Base-by-base conservation (phyloP, 2,888 invertebrate genomes). In the Tridacna crocea region DNA sequence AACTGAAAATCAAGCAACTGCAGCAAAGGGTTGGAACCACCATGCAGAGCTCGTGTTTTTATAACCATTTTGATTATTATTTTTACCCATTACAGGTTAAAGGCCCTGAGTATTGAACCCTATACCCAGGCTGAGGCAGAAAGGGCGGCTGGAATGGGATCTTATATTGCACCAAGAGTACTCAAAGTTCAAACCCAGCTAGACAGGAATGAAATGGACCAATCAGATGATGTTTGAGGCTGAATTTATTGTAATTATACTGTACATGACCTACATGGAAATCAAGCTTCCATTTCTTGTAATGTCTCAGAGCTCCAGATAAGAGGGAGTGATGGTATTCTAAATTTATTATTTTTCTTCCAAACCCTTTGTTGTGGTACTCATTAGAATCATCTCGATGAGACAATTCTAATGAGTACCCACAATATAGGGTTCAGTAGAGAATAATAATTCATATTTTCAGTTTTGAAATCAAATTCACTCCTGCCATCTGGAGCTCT, bases 71-170 rank as follows among this genome's bases (percentile, higher is more conserved):
- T 36, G 8, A 36, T 36, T 36, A 36, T 36, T 36, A 36, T 8
- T 36, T 8, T 36, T 36, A n/a, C 8, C 27, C 72, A 17, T 86
- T 90, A n/a, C 86, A 94, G 94, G 73, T 83, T 94, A 55, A 94
- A 94, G 80, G 90, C 91, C 6, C 84, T 94, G 65, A 86, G 92
- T 74, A 89, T 89, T 46, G 94, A 94, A 77, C 98, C 99, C 0
- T 99, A 98, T 93, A 96, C 96, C 22, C 96, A 98, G 84, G 97
- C 97, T 93, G 99, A 99, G 89, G 97, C 99, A 0, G 98, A 98
- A 93, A 95, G 97, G 88, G 99, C 99, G 0, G 98, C 98, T 19
- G 98, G 99, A 0, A 96, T 96, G 89, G 95, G 95, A 15, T 98
- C 95, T 89, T 99, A 96, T 94, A 95, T 96, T 87, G 94, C 95